Base-by-base conservation (phyloP, 2,888 invertebrate species). In the Diloba caeruleocephala region DNA sequence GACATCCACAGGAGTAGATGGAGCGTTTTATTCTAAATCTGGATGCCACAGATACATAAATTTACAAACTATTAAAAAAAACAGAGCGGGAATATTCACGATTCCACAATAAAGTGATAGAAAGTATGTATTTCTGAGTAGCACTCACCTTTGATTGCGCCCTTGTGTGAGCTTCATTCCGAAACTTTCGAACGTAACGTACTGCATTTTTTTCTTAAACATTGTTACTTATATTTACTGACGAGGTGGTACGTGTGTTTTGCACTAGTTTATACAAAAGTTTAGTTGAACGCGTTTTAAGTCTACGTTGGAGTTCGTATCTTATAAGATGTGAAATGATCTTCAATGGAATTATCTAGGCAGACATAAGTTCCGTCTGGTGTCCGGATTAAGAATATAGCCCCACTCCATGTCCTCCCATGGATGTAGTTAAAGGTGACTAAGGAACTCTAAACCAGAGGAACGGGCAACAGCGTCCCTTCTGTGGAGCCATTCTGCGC, bases 121-220 rank as follows among this genome's bases (percentile, higher is more conserved):
- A 57, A 72, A 72, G 52, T 66, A 62, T 64, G 52, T 66, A 62
- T 64, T 56, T 38, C 28, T 8, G 46, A 38, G 44, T 63, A 25
- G 14, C 51, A 42, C 39, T 34, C 25, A 63, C 58, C 55, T 60
- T 49, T 60, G 67, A 71, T 74, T 67, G 53, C 68, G 56, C 71
- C 60, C 71, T 61, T 63, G 74, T 64, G 71, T 49, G 44, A 67
- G 63, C 74, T 71, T 74, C 71, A 71, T 60, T 54, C 23, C 49
- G 29, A 52, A 71, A 71, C 48, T 74, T 71, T 23, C 10, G 9
- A 31, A 38, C 26, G 26, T 4, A 13, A 37, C 34, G 21, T 36
- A 21, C 23, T 36, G 23, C 52, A 71, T 26, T 70, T 73, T 62
- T 56, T 59, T 62, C 61, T 52, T 54, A 57, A 52, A 42, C 48